Evolutionary conservation across 1,140 invertebrate species (phyloP).

Genomic region (Microplitis mediator): DNA sequence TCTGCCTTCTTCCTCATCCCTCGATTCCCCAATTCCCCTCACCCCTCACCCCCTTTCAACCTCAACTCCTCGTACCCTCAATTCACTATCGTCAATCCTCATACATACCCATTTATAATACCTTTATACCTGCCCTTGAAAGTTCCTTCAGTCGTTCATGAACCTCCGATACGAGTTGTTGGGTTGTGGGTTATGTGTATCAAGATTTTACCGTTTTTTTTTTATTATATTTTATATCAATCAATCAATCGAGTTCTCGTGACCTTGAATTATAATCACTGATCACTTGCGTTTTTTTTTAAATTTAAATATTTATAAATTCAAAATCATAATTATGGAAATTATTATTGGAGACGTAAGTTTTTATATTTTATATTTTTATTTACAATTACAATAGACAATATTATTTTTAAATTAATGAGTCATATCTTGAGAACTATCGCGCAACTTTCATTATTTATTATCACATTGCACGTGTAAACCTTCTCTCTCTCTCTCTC

Average conservation of each 20-base stretch:
- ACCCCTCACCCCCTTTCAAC: not conserved
- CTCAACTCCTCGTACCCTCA: not conserved
- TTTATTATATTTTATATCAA: not conserved
- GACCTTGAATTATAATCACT: too few species aligned
- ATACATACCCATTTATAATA: not conserved
- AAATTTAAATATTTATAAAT: too few species aligned
- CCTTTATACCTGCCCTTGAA: not conserved
- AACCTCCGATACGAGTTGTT: not conserved
- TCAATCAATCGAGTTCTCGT: not conserved
- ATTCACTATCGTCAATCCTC: not conserved
- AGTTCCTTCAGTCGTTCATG: not conserved
- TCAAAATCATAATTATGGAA: too few species aligned
- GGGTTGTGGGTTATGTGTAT: too few species aligned
- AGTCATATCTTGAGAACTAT: not conserved
- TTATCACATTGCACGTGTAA: not conserved
- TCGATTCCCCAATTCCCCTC: not conserved
- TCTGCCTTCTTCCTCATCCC: too few species aligned
- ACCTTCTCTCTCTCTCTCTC: too few species aligned
- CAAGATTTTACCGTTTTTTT: not conserved
- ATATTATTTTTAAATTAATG: too few species aligned
- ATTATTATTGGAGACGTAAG: too few species aligned
- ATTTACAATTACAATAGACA: too few species aligned
- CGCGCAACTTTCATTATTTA: slow-evolving; percentile 5
- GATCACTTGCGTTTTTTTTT: too few species aligned
- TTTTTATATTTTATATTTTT: too few species aligned